Conservation (phyloP, 2,888 invertebrate species). For the Eremobia ochroleuca region DNA sequence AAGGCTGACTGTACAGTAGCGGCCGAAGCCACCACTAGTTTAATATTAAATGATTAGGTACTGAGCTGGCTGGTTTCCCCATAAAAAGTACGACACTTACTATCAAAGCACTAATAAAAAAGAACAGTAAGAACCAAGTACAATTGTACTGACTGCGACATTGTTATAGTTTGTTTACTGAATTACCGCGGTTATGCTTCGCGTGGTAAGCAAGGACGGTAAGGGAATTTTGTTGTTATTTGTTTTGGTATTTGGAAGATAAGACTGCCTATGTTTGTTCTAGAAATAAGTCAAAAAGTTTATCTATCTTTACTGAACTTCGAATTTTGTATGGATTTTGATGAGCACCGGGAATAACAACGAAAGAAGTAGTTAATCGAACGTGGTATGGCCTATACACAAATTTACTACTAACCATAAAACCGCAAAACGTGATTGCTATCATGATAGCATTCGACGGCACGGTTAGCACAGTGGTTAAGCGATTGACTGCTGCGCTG, state of each 20-base stretch:
- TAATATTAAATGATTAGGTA: constrained; percentile 81
- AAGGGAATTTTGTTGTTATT: constrained; percentile 8
- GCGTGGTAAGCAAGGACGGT: constrained; percentile 31
- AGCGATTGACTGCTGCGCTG: no score
- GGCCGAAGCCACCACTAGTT: constrained; percentile 59
- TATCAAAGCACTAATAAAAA: constrained; percentile 86
- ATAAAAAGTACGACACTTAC: constrained; percentile 84
- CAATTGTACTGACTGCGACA: constrained; percentile 75
- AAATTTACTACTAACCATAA: background rate
- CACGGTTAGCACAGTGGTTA: no score
- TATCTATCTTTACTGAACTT: background rate
- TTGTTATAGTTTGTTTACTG: constrained; percentile 73
- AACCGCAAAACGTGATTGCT: background rate
- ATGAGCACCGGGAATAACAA: background rate
- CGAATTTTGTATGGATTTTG: background rate
- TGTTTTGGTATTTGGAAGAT: constrained; percentile 30
- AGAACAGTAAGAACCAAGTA: constrained; percentile 80
- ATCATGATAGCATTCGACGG: no score
- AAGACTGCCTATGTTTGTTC: background rate
- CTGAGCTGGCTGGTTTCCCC: constrained; percentile 74
- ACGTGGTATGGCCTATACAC: background rate
- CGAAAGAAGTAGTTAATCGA: background rate
- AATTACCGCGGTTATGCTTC: constrained; percentile 44
- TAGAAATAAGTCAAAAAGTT: background rate
- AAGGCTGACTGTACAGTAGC: constrained; percentile 23